phyloP scores from a whole-genome alignment of 2,888 invertebrate genomes.

The Rhabditoides inermis region DNA sequence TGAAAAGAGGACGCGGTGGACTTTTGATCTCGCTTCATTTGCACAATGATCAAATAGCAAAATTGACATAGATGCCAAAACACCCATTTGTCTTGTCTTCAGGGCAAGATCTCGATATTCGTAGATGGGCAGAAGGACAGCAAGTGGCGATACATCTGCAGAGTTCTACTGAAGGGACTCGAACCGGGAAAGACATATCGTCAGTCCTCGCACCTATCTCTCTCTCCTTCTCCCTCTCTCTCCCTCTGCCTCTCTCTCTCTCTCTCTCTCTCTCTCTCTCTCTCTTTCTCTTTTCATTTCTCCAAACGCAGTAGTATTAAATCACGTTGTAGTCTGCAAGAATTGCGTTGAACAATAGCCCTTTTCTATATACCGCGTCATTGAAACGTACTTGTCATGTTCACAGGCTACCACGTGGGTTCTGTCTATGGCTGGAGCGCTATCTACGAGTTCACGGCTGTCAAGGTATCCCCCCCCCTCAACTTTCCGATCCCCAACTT shows the following conservation, averaged over 20 bases:
- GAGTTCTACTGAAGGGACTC: constrained; percentile 27
- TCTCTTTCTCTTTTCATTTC: constrained; percentile 1
- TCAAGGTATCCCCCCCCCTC: too few relatives aligned
- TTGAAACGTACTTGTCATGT: too few relatives aligned
- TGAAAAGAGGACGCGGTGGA: too few relatives aligned
- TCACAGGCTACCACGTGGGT: constrained; percentile 33
- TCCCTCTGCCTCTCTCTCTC: background rate
- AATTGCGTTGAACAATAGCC: too few relatives aligned
- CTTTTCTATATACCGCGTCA: too few relatives aligned
- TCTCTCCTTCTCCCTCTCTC: background rate
- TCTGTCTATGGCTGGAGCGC: constrained; percentile 34
- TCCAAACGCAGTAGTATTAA: background rate
- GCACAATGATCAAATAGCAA: too few relatives aligned
- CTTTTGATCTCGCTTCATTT: too few relatives aligned
- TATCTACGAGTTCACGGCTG: constrained; percentile 35
- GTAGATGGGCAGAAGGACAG: constrained; percentile 28
- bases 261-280: background rate
- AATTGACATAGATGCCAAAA: too few relatives aligned
- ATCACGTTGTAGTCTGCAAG: background rate
- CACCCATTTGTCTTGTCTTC: too few relatives aligned
- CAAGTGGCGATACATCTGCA: constrained; percentile 37
- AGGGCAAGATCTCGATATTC: too few relatives aligned
- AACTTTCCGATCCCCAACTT: too few relatives aligned
- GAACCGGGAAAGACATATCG: constrained; percentile 36
- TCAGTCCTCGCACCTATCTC: too few relatives aligned